Percentiles rank a stretch among this genome's conserved stretches.
phyloP scores from a whole-genome alignment of 1,140 invertebrate species.

The Zaprionus ghesquierei region DNA sequence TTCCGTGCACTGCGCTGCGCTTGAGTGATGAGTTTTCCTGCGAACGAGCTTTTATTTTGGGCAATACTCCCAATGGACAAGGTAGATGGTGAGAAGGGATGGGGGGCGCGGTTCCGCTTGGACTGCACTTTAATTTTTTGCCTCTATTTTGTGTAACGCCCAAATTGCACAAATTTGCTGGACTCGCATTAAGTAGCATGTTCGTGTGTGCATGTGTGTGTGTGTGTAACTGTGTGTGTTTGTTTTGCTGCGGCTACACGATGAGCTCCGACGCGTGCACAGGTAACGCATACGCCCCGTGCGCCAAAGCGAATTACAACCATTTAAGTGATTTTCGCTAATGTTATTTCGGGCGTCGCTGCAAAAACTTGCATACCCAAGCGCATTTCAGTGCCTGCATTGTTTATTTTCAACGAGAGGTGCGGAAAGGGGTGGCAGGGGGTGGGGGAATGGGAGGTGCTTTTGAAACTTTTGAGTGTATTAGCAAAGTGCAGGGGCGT shows the following conservation, averaged over 20 bases:
- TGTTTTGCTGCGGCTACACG: not conserved
- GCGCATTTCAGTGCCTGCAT: constrained; percentile 11
- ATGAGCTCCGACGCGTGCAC: not conserved
- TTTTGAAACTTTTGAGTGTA: constrained; percentile 17
- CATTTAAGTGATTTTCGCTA: constrained; percentile 50
- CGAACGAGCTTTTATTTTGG: constrained; percentile 44
- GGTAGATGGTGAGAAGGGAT: too few species aligned
- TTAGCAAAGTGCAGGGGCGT: not conserved
- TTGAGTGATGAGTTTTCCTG: constrained; percentile 70
- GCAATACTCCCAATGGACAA: constrained; percentile 7
- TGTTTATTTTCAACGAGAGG: not conserved
- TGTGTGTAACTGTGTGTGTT: constrained; percentile 18
- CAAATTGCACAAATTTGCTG: constrained; percentile 34
- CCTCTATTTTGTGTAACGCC: constrained; percentile 38
- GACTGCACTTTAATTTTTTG: constrained; percentile 44
- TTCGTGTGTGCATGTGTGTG: not conserved
- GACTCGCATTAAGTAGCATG: constrained; percentile 4
- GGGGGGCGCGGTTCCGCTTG: constrained; percentile 22
- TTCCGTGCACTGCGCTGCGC: constrained; percentile 5
- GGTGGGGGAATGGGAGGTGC: not conserved
- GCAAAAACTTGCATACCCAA: constrained; percentile 40
- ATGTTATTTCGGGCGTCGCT: constrained; percentile 37
- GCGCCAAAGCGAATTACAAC: constrained; percentile 39
- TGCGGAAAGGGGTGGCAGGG: not conserved
- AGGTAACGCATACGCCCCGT: constrained; percentile 44